phyloP scores from a whole-genome alignment of 2,113 vertebrate species.

The Ctenomys sociabilis region DNA sequence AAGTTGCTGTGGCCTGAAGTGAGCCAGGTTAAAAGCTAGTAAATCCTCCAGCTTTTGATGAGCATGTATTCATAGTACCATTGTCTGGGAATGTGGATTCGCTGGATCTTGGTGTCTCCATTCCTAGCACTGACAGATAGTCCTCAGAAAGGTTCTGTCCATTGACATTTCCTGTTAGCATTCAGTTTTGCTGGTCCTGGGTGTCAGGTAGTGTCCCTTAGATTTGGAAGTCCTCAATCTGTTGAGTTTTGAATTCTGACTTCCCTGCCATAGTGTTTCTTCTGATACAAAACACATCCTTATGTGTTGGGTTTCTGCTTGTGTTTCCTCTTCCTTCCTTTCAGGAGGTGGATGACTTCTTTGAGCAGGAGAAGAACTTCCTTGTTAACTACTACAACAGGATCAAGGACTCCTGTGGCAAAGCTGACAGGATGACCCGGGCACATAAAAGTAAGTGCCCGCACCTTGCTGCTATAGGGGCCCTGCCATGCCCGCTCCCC shows the following conservation, averaged over 20 bases:
- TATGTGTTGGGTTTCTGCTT: neutral
- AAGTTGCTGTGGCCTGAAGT: neutral
- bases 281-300: neutral
- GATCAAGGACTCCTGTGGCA: slow-evolving; percentile 96
- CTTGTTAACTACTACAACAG: slow-evolving; percentile 95
- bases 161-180: neutral
- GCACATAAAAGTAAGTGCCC: slow-evolving; percentile 93
- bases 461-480: neutral
- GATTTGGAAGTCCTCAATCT: neutral
- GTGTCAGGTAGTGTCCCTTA: neutral
- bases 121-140: neutral
- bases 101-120: neutral
- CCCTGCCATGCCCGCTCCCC: neutral
- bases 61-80: neutral
- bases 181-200: neutral
- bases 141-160: neutral
- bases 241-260: neutral
- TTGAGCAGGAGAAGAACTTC: slow-evolving; percentile 98
- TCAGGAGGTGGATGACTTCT: slow-evolving; percentile 98
- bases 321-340: slow-evolving; percentile 13
- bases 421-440: slow-evolving; percentile 98
- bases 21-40: neutral
- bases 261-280: neutral
- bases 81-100: neutral
- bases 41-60: neutral